Evolutionary conservation across 2,888 invertebrate genomes (phyloP), one percentile per base, ranked within the genome.

Genomic region (Phyto melanocephala): DNA sequence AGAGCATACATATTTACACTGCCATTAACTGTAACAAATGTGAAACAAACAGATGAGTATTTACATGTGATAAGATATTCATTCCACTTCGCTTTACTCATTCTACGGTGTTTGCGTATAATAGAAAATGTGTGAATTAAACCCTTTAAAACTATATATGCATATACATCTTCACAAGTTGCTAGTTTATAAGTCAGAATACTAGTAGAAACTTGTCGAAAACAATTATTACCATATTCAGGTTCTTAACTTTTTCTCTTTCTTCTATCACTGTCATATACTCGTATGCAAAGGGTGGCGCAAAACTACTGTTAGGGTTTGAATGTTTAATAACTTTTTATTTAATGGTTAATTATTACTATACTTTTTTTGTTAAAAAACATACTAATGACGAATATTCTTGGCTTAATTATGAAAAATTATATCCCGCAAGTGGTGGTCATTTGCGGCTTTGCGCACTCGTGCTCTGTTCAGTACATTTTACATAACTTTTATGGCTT

Each of bases 91-190:
- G 62, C 33, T 17, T 28, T 20, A 28, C 28, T 62, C 60, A 15
- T 37, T 71, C 50, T 40, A 5, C 2, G 56, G 17, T 72, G 4
- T 24, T 50, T 50, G 22, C 22, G 3, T 17, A 62, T 40, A 60
- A 62, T 60, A 8, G 40, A 62, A 45, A 72, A 52, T 72, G 28
- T 62, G 20, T 72, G 52, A n/a, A 62, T 13, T 54, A 20, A 8
- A 17, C 56, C 42, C 58, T 45, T 56, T 17, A 35, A 68, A 68
- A 56, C 4, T 35, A 1, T 24, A 7, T 17, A n/a, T 7, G n/a
- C n/a, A 17, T 22, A 20, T 22, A 15, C 8, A 24, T 24, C 24
- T 52, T 4, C 13, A 24, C 1, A 28, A 22, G 17, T 56, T 11
- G 15, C 8, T 10, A 15, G 28, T 54, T 54, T 54, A 28, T 15